These are phyloP conservation scores for Saccostrea glomerata DNA, from an alignment of 1,140 invertebrate species.

Conservation along the genomic window DNA sequence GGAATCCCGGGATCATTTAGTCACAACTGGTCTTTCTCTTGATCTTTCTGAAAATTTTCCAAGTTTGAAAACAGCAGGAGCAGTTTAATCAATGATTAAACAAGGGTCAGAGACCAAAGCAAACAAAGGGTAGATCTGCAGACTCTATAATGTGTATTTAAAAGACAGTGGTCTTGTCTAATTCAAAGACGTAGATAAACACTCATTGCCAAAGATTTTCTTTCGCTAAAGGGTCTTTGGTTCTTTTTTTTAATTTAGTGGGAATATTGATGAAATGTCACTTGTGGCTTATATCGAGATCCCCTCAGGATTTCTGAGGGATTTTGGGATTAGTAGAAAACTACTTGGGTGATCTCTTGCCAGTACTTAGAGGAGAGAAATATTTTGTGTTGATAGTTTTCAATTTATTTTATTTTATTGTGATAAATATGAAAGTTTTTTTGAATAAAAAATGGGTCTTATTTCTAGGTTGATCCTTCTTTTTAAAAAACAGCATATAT, in stretches of 20 bases:
- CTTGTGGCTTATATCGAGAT: neutral
- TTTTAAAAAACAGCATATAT: neutral
- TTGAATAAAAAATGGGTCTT: neutral
- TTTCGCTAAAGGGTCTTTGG: neutral
- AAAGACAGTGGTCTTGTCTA: neutral
- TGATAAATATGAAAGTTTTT: conserved; percentile 10
- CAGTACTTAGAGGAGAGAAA: no score
- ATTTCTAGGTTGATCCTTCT: neutral
- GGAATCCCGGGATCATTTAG: neutral
- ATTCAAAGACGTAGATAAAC: conserved; percentile 30
- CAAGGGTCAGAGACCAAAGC: conserved; percentile 90
- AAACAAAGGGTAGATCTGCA: neutral
- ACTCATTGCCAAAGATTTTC: neutral
- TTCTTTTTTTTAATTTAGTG: neutral
- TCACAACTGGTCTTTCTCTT: neutral
- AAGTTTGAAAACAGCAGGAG: conserved; percentile 1
- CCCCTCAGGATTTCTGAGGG: neutral
- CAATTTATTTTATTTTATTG: neutral
- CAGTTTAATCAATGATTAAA: conserved; percentile 83
- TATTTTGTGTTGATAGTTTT: neutral
- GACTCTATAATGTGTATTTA: conserved; percentile 23
- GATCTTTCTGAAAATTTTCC: neutral
- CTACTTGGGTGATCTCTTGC: neutral
- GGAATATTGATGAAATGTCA: neutral
- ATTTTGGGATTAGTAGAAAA: neutral